These are phyloP conservation scores for Myripristis murdjan DNA, from an alignment of 2,797 vertebrate species.

Conservation along the genomic window DNA sequence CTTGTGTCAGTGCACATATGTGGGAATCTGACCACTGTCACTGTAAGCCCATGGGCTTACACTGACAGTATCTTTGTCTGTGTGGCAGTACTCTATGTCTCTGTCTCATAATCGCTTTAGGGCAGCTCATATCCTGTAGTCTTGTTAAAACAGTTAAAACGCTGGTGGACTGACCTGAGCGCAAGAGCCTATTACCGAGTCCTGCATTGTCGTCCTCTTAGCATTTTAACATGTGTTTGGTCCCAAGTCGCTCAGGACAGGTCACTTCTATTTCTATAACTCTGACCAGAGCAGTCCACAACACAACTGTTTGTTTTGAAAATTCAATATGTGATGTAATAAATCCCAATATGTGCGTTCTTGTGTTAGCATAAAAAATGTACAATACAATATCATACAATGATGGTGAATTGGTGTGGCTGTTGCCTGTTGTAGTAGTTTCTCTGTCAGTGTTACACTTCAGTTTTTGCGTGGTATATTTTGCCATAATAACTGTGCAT, in stretches of 20 bases:
- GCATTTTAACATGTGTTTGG: slow-evolving; percentile 1
- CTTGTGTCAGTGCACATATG: slow-evolving; percentile 22
- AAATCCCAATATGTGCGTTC: neutral
- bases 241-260: slow-evolving; percentile 14
- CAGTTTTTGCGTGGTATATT: slow-evolving; percentile 9
- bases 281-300: neutral
- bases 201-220: slow-evolving; percentile 3
- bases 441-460: slow-evolving; percentile 4
- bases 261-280: slow-evolving; percentile 1
- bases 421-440: slow-evolving; percentile 5
- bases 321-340: neutral
- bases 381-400: neutral
- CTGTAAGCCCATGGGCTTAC: slow-evolving; percentile 42
- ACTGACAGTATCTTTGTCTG: too few relatives aligned
- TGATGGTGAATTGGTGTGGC: neutral
- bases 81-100: too few relatives aligned
- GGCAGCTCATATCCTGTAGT: slow-evolving; percentile 56
- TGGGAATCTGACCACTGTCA: slow-evolving; percentile 31
- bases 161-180: slow-evolving; percentile 58
- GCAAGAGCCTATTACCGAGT: slow-evolving; percentile 36
- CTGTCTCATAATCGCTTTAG: slow-evolving; percentile 58
- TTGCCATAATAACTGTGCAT: neutral
- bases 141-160: slow-evolving; percentile 47
- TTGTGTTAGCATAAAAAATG: too few relatives aligned
- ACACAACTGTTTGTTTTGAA: neutral